These are phyloP conservation scores for Anser cygnoides DNA, from an alignment of 2,113 vertebrate species.

Conservation along the genomic window DNA sequence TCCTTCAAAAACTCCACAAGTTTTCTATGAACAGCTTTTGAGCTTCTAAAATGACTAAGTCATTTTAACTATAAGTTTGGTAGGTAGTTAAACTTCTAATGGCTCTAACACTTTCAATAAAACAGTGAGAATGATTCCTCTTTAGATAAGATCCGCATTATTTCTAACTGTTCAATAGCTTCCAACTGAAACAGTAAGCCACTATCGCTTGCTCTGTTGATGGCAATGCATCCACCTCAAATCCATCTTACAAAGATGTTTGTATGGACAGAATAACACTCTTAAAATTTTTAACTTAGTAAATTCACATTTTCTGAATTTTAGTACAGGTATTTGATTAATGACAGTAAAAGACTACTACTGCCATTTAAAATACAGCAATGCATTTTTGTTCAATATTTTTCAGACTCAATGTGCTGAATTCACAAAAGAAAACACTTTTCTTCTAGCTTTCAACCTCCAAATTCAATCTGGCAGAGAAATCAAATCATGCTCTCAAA, in stretches of 20 bases:
- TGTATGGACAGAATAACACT: fast-evolving
- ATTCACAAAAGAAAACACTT: neutral
- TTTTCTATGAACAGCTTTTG: neutral
- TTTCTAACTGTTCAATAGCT: neutral
- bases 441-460: neutral
- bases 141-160: neutral
- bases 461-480: neutral
- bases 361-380: neutral
- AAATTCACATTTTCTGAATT: neutral
- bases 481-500: neutral
- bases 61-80: neutral
- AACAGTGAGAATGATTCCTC: neutral
- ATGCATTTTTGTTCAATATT: neutral
- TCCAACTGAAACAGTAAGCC: neutral
- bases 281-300: neutral
- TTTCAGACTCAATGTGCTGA: neutral
- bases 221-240: neutral
- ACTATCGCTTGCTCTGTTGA: neutral
- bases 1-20: neutral
- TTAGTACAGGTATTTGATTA: neutral
- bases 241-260: neutral
- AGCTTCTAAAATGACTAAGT: neutral
- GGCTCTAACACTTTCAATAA: neutral
- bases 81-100: neutral
- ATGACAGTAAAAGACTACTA: neutral